Percentiles rank a stretch among this genome's conserved stretches.
These are phyloP conservation scores for Lepidocyrtinus sp. DNA, from an alignment of 2,888 invertebrate species.

Conservation along the genomic window DNA sequence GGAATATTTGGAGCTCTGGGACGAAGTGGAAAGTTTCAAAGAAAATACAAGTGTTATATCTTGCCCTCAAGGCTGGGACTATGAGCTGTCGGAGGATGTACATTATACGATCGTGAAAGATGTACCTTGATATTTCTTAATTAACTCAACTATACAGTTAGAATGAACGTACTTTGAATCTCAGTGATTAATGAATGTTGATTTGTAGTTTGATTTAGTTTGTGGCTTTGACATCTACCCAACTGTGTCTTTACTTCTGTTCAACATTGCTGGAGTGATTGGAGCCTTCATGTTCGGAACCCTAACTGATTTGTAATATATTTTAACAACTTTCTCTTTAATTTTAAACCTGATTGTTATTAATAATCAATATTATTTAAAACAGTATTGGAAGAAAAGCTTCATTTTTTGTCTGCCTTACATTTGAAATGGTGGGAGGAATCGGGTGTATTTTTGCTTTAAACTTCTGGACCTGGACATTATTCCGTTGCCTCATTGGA, in stretches of 20 bases:
- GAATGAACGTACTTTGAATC: background rate
- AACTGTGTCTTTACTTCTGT: slow-evolving; percentile 86
- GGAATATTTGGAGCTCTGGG: slow-evolving; percentile 34
- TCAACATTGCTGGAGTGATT: slow-evolving; percentile 90
- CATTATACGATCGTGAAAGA: slow-evolving; percentile 88
- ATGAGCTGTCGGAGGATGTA: slow-evolving; percentile 78
- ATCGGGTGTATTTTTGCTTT: slow-evolving; percentile 84
- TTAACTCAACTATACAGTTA: background rate
- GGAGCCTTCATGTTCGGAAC: slow-evolving; percentile 91
- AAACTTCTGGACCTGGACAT: slow-evolving; percentile 87
- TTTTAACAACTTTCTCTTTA: slow-evolving; percentile 24
- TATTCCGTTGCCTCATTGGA: slow-evolving; percentile 87
- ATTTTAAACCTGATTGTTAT: background rate
- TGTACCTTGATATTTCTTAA: too few species aligned
- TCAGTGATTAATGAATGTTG: background rate
- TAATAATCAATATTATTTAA: too few species aligned
- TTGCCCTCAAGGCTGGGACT: slow-evolving; percentile 87
- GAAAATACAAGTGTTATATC: slow-evolving; percentile 65
- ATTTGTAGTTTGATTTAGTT: slow-evolving; percentile 88
- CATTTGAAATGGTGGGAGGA: slow-evolving; percentile 85
- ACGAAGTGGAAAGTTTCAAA: slow-evolving; percentile 22
- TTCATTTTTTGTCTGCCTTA: slow-evolving; percentile 88
- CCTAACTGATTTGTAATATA: slow-evolving; percentile 82
- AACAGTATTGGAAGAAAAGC: slow-evolving; percentile 84
- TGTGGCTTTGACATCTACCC: slow-evolving; percentile 91